Conservation (phyloP, 2,113 vertebrate genomes). For the Alosa alosa region DNA sequence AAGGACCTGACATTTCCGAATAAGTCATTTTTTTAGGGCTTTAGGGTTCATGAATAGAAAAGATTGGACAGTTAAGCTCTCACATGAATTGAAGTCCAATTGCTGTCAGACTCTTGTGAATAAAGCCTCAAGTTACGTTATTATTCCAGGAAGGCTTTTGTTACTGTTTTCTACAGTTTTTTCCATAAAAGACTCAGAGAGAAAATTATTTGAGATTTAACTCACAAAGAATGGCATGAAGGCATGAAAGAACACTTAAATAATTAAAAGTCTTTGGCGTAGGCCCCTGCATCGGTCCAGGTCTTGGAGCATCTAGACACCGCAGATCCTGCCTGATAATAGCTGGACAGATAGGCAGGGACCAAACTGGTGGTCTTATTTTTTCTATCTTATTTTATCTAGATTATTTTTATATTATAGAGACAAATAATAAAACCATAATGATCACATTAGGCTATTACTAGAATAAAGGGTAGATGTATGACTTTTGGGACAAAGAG, state of each 20-base stretch:
- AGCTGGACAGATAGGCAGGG: too few relatives aligned
- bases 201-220: too few relatives aligned
- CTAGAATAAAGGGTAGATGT: not conserved
- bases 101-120: not conserved
- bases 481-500: not conserved
- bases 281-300: too few relatives aligned
- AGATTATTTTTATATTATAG: too few relatives aligned
- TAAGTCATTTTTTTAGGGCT: not conserved
- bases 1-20: not conserved
- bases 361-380: too few relatives aligned
- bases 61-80: not conserved
- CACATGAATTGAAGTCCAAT: not conserved
- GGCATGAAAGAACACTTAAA: too few relatives aligned
- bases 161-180: not conserved
- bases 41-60: not conserved
- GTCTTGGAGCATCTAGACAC: too few relatives aligned
- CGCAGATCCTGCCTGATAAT: too few relatives aligned
- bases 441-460: not conserved
- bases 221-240: too few relatives aligned
- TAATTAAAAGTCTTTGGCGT: too few relatives aligned
- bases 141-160: not conserved
- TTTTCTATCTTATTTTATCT: too few relatives aligned
- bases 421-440: not conserved
- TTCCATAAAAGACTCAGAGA: too few relatives aligned
- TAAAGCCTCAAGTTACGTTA: not conserved